phyloP scores from a whole-genome alignment of 1,140 invertebrate genomes.

The Nasonia longicornis region DNA sequence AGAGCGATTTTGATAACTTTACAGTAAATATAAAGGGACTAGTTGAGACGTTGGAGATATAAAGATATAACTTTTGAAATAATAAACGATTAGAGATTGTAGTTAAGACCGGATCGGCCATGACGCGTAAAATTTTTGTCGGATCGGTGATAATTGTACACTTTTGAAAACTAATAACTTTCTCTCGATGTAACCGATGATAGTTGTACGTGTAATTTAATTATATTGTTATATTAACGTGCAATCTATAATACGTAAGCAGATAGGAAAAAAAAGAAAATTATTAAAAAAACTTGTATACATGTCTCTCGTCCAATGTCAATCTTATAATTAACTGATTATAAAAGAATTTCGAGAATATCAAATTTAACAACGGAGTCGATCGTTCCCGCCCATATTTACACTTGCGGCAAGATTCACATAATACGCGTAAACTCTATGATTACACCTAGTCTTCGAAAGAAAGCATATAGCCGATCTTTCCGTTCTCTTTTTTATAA shows the following conservation, averaged over 20 bases:
- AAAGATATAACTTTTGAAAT: no score
- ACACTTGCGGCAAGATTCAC: constrained; percentile 9
- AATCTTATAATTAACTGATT: neutral
- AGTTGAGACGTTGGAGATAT: no score
- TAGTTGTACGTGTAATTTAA: constrained; percentile 7
- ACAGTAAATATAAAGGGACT: neutral
- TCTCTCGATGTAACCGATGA: neutral
- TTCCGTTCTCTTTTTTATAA: constrained; percentile 21
- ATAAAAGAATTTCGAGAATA: neutral
- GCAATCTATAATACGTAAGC: neutral
- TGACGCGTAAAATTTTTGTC: no score
- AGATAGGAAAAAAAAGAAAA: neutral
- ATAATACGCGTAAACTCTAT: constrained; percentile 11
- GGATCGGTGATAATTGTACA: no score
- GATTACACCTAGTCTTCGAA: constrained; percentile 19
- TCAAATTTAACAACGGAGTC: constrained; percentile 21
- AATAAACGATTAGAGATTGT: no score
- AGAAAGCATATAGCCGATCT: constrained; percentile 22
- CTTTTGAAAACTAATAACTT: no score
- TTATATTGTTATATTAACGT: neutral
- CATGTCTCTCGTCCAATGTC: constrained; percentile 13
- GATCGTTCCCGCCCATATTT: constrained; percentile 39
- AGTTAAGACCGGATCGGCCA: no score
- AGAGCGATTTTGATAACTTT: neutral
- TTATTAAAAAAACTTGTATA: neutral